A percentile compares a stretch with the other conserved stretches of the same genome.
Conservation (phyloP, 2,888 invertebrate species). For the Coleophora flavipennella region DNA sequence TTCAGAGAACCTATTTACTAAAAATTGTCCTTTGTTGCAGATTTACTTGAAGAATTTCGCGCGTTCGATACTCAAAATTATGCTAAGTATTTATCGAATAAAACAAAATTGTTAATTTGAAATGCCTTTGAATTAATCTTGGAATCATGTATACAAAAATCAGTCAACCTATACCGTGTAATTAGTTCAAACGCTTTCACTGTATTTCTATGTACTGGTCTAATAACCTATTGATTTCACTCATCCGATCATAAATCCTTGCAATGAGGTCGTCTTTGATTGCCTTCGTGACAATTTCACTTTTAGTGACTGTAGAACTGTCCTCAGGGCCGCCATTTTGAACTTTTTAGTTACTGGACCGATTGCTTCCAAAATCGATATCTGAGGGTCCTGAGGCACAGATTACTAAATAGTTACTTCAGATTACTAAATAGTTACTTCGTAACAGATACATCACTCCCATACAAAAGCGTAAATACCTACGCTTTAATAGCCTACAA, state of each 20-base stretch:
- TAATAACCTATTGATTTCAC: not conserved
- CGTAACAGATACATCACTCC: too few species aligned
- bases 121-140: not conserved
- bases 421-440: too few species aligned
- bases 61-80: not conserved
- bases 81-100: not conserved
- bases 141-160: not conserved
- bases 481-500: too few species aligned
- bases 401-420: too few species aligned
- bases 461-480: too few species aligned
- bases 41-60: not conserved
- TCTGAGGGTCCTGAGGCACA: too few species aligned
- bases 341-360: too few species aligned
- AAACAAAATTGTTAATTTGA: not conserved
- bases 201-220: not conserved
- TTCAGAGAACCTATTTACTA: not conserved
- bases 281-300: too few species aligned
- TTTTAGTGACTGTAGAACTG: too few species aligned
- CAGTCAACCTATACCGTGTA: not conserved
- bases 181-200: not conserved
- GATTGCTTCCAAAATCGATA: too few species aligned
- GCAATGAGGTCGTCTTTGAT: too few species aligned
- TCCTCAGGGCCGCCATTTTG: too few species aligned
- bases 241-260: not conserved
- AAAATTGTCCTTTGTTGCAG: constrained; percentile 1